A percentile compares a stretch with the other conserved stretches of the same genome.
These are phyloP conservation scores for Drosophila siamana DNA, from an alignment of 2,888 invertebrate species.

Conservation along the genomic window DNA sequence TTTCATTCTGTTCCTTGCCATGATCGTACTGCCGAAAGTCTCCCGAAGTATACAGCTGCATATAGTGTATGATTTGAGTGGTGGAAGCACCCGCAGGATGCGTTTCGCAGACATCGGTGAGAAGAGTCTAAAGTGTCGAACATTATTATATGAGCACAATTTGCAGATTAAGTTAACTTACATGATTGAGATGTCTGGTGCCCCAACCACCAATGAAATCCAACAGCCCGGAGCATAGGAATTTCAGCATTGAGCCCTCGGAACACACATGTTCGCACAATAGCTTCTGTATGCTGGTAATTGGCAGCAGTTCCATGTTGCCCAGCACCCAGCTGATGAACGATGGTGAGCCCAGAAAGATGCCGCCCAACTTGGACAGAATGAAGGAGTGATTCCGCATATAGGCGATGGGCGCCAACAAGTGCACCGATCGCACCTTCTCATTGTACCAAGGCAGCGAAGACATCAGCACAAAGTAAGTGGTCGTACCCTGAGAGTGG, in stretches of 20 bases:
- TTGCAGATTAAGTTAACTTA: slow-evolving; percentile 58
- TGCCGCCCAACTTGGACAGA: slow-evolving; percentile 85
- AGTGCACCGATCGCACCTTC: slow-evolving; percentile 89
- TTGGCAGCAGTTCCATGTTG: slow-evolving; percentile 88
- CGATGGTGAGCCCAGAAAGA: slow-evolving; percentile 82
- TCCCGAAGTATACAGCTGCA: slow-evolving; percentile 87
- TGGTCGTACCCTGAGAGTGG: slow-evolving; percentile 89
- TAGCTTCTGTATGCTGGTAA: slow-evolving; percentile 75
- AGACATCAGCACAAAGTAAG: slow-evolving; percentile 90
- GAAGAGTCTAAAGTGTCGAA: slow-evolving; percentile 87
- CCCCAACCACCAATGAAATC: slow-evolving; percentile 83
- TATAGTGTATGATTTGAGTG: slow-evolving; percentile 90
- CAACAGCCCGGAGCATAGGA: slow-evolving; percentile 79
- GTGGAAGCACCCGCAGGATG: slow-evolving; percentile 90
- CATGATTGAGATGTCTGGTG: slow-evolving; percentile 81
- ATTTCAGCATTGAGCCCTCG: slow-evolving; percentile 84
- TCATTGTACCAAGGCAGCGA: slow-evolving; percentile 89
- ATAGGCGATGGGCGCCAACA: slow-evolving; percentile 90
- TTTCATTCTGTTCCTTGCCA: slow-evolving; percentile 86
- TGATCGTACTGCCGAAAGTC: slow-evolving; percentile 87
- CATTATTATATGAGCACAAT: slow-evolving; percentile 37
- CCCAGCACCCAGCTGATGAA: slow-evolving; percentile 79
- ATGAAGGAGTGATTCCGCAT: slow-evolving; percentile 86
- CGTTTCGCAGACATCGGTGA: slow-evolving; percentile 89
- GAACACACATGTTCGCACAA: slow-evolving; percentile 87